These are phyloP conservation scores for Actenoides hombroni DNA, from an alignment of 2,113 vertebrate genomes.

Conservation along the genomic window DNA sequence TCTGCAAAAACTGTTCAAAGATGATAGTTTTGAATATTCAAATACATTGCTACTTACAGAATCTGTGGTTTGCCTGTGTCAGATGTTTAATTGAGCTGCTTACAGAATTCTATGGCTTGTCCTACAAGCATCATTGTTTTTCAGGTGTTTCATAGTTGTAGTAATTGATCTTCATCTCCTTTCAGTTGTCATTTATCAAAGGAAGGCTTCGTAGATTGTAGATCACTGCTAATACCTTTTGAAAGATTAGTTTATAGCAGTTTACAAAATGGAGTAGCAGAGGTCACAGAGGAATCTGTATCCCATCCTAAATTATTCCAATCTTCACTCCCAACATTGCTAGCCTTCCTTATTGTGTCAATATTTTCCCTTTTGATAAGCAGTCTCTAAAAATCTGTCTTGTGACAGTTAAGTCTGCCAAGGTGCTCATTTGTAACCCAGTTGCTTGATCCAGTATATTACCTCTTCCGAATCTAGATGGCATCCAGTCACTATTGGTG, in stretches of 20 bases:
- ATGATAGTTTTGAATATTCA: neutral
- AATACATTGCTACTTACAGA: neutral
- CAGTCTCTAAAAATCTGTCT: neutral
- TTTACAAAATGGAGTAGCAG: neutral
- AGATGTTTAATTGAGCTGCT: neutral
- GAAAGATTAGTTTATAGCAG: neutral
- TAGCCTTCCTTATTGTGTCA: fast-evolving
- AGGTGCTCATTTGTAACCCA: neutral
- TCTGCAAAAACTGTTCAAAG: neutral
- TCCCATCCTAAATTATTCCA: neutral
- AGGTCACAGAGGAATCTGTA: neutral
- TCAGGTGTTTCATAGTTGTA: neutral
- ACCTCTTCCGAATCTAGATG: neutral
- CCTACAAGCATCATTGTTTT: neutral
- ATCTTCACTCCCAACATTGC: neutral
- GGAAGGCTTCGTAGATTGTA: neutral
- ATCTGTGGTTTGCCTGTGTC: neutral
- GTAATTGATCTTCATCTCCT: neutral
- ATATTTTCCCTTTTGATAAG: neutral
- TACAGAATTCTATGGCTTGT: neutral
- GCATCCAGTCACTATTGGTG: neutral
- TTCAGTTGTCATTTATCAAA: neutral
- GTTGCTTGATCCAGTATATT: neutral
- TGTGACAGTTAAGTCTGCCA: neutral
- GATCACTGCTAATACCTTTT: neutral